Conservation (phyloP, 1,140 invertebrate species). For the Druon quercuslanigerum region DNA sequence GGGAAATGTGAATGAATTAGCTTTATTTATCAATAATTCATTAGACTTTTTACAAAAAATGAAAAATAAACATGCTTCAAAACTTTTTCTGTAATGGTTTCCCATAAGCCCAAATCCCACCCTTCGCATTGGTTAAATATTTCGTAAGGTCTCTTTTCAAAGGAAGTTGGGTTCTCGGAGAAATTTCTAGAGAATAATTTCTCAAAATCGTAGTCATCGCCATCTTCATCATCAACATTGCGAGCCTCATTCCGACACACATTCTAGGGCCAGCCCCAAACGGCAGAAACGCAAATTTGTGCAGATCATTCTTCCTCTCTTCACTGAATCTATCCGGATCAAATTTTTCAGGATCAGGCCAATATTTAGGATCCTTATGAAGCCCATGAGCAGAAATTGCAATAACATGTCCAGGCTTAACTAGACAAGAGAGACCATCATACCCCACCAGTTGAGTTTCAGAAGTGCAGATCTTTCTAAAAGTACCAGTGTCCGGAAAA, state of each 20-base stretch:
- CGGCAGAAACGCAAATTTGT: constrained; percentile 68
- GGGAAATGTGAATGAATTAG: too few relatives aligned
- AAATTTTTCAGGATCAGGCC: constrained; percentile 75
- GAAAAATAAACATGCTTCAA: too few relatives aligned
- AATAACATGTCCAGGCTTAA: constrained; percentile 55
- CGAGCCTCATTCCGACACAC: constrained; percentile 73
- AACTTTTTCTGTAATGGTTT: too few relatives aligned
- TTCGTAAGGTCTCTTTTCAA: constrained; percentile 34
- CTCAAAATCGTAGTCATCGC: constrained; percentile 41
- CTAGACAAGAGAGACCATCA: constrained; percentile 47
- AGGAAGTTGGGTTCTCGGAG: constrained; percentile 46
- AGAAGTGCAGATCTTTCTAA: constrained; percentile 48
- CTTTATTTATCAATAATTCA: too few relatives aligned
- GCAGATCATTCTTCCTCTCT: constrained; percentile 55
- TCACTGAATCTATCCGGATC: constrained; percentile 75
- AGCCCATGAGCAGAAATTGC: constrained; percentile 69
- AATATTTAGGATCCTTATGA: constrained; percentile 74
- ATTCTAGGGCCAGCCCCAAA: constrained; percentile 76
- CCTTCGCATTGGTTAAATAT: too few relatives aligned
- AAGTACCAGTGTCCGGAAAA: constrained; percentile 10
- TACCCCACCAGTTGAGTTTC: constrained; percentile 46
- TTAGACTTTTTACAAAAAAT: too few relatives aligned
- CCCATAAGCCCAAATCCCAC: too few relatives aligned
- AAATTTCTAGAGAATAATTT: constrained; percentile 49
- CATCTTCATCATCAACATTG: constrained; percentile 48